Conservation (phyloP, 2,113 vertebrate genomes). For the Monarcha castaneiventris region DNA sequence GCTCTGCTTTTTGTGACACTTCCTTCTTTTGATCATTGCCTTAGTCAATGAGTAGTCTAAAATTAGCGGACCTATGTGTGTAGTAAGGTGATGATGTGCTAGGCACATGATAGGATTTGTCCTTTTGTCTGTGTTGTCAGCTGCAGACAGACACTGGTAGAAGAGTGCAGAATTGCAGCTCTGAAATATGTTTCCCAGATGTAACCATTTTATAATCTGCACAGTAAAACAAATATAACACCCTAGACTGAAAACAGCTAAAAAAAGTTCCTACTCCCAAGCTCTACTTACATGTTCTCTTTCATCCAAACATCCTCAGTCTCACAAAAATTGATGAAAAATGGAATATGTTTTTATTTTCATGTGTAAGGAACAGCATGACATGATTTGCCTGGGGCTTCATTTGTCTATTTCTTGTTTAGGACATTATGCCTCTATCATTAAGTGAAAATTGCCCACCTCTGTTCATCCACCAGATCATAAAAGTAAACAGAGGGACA, state of each 20-base stretch:
- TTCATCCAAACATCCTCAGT: neutral
- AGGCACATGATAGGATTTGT: neutral
- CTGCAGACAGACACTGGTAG: neutral
- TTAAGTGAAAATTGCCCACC: slow-evolving; percentile 19
- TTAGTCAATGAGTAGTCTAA: neutral
- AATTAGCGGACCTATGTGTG: neutral
- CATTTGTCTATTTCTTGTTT: neutral
- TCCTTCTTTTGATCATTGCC: neutral
- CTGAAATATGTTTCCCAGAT: neutral
- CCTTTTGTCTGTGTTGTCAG: neutral
- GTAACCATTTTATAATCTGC: neutral
- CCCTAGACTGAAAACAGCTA: neutral
- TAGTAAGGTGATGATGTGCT: neutral
- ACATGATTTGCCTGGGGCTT: neutral
- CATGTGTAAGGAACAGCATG: neutral
- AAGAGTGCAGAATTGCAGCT: neutral
- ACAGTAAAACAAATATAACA: neutral
- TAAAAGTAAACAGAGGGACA: slow-evolving; percentile 28
- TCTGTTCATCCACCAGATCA: neutral
- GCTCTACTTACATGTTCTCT: neutral
- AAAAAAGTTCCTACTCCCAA: neutral
- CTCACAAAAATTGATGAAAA: neutral
- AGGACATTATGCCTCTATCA: neutral
- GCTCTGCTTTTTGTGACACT: neutral
- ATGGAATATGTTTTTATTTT: slow-evolving; percentile 12